A percentile compares a stretch with the other conserved stretches of the same genome.
Conservation (phyloP, 2,797 vertebrate species). For the Hyperoplus immaculatus region DNA sequence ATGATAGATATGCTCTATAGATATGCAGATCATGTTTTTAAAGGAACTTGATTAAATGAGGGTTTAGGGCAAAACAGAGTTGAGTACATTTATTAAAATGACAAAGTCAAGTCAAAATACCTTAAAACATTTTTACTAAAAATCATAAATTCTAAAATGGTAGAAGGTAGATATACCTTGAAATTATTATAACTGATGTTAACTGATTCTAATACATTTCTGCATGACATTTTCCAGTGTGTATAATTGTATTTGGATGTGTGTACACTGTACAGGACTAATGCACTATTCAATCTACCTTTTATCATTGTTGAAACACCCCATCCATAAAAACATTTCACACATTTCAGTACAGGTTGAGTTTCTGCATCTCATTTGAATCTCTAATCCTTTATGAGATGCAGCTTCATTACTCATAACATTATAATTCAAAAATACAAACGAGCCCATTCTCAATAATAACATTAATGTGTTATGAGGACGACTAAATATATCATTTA, state of each 20-base stretch:
- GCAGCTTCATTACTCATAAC: slow-evolving; percentile 25
- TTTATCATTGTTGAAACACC: slow-evolving; percentile 3
- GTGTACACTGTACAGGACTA: background rate
- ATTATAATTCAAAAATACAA: slow-evolving; percentile 34
- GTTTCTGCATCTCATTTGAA: background rate
- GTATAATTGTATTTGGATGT: background rate
- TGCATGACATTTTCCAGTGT: background rate
- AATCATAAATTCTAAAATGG: too few species aligned
- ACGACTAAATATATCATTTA: slow-evolving; percentile 15
- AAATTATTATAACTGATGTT: background rate
- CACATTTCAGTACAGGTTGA: background rate
- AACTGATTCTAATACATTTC: background rate
- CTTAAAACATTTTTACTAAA: background rate
- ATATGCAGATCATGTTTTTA: background rate
- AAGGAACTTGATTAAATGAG: background rate
- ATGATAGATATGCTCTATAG: background rate
- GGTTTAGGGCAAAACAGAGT: background rate
- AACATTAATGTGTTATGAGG: slow-evolving; percentile 1
- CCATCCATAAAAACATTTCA: background rate
- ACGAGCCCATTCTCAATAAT: slow-evolving; percentile 33
- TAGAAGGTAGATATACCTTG: too few species aligned
- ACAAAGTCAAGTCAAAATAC: background rate
- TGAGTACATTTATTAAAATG: background rate
- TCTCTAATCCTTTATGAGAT: slow-evolving; percentile 6
- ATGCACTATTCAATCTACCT: background rate